Percentiles rank a stretch among this genome's conserved stretches.
Conservation (phyloP, 2,888 invertebrate species). For the Osmoderma eremita region DNA sequence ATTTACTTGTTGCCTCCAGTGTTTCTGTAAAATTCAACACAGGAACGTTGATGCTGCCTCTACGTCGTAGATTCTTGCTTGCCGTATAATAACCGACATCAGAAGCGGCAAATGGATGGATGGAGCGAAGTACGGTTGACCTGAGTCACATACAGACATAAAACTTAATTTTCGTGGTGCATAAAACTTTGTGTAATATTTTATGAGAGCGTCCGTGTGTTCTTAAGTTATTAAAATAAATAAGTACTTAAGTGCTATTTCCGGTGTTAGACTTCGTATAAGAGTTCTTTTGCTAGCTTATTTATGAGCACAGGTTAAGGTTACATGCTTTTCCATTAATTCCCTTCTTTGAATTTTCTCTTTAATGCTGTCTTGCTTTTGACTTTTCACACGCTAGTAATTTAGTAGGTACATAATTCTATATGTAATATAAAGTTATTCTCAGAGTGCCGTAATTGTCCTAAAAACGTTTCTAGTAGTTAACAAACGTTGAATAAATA, state of each 20-base stretch:
- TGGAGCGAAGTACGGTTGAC: constrained; percentile 34
- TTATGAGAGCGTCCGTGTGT: constrained; percentile 25
- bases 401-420: too few species aligned
- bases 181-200: constrained; percentile 37
- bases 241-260: constrained; percentile 19
- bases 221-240: constrained; percentile 31
- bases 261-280: background rate
- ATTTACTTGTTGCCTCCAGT: constrained; percentile 56
- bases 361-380: too few species aligned
- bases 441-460: too few species aligned
- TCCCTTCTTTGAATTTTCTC: too few species aligned
- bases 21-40: constrained; percentile 39
- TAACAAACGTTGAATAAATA: too few species aligned
- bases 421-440: too few species aligned
- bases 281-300: background rate
- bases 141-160: constrained; percentile 38
- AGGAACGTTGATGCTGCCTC: constrained; percentile 22
- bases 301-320: background rate
- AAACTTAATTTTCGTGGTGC: constrained; percentile 39
- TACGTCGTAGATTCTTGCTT: background rate
- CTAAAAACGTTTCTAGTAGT: too few species aligned
- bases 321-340: too few species aligned
- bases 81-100: constrained; percentile 17
- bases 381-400: too few species aligned
- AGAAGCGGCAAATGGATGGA: constrained; percentile 14